Evolutionary conservation across 2,113 vertebrate genomes (phyloP), one percentile per base, ranked within the genome.

Genomic region (Vulpes ferrilata): DNA sequence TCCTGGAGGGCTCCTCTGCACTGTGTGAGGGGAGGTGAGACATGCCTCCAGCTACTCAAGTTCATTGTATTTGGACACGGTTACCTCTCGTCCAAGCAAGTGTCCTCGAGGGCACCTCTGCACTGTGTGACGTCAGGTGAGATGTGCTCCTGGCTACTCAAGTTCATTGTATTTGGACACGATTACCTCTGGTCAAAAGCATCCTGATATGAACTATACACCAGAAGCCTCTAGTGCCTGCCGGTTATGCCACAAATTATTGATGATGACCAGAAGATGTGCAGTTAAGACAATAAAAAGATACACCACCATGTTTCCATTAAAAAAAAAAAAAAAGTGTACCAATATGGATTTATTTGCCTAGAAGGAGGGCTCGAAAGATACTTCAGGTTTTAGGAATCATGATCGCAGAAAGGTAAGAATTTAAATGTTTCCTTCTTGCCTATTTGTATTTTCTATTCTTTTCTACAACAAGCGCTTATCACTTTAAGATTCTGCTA

Each of bases 281-380:
- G 27, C 17, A 90, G 27, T 67, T 91, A 30, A 82, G 32, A 43
- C 13, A 38, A 57, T 20, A 92, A 94, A 83, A 90, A 84, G 53
- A 84, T 5, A 95, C 93, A 88, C 78, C 0, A 83, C 25, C 17
- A 87, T 67, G 38, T 48, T 71, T 51, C 48, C 82, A 82, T 82
- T 64, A 43, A 27, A 57, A 85, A 64, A 51, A 27, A 53, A 57
- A 43, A 89, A 19, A 7, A 67, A 82, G 53, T 62, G n/a, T 71
- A 74, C 78, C 90, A 62, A 71, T 23, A 84, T 5, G 35, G n/a
- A 91, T 64, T 93, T 20, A 65, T 78, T 53, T 60, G 9, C 25
- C 74, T 96, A 96, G 32, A 89, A 90, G 90, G 90, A 51, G 10
- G 16, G 73, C 43, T 73, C 12, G 78, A 92, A 96, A 83, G 57